Base-by-base conservation (phyloP, 2,797 vertebrate species). In the Acridotheres tristis region DNA sequence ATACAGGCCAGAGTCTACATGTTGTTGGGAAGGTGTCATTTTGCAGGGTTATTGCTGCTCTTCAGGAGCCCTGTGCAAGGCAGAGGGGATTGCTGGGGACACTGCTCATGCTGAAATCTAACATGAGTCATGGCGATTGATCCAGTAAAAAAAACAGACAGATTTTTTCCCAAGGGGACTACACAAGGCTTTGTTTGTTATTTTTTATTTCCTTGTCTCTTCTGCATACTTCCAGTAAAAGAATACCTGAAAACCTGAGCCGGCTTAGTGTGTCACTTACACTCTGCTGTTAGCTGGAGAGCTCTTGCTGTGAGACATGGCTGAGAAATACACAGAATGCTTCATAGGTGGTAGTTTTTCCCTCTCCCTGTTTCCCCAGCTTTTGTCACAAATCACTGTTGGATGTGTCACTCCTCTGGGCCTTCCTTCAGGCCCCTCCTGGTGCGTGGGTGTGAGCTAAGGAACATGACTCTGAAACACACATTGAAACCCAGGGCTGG, bases 381-480 rank as follows among this genome's bases (percentile, higher is more conserved):
- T 75, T 80, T 84, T 93, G 85, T 89, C 82, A 91, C 36, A 75
- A 77, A 74, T 80, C 68, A 29, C 79, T 65, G 73, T 10, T 85
- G 83, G 51, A 79, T 40, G 19, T 81, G 71, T 87, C 71, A 61
- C 50, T 93, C 61, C 34, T 53, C 67, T 21, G 32, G 67, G 58
- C 50, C 50, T 63, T 72, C n/a, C 42, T 22, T 63, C 40, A 85
- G 57, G 43, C 32, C 40, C 40, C 66, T 80, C 27, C n/a, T 76
- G 55, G 15, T 62, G 63, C 4, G 6, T 42, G 63, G 68, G 25
- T 66, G 25, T 42, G 85, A 89, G 19, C 48, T 16, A 9, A 84
- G 88, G 57, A 78, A 76, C 51, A 15, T 5, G 51, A 61, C 51
- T 82, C 71, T 21, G 8, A 86, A 92, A 32, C 38, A 54, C 7